Base-by-base conservation (phyloP, 2,888 invertebrate genomes). In the Lithophane ornitopus region DNA sequence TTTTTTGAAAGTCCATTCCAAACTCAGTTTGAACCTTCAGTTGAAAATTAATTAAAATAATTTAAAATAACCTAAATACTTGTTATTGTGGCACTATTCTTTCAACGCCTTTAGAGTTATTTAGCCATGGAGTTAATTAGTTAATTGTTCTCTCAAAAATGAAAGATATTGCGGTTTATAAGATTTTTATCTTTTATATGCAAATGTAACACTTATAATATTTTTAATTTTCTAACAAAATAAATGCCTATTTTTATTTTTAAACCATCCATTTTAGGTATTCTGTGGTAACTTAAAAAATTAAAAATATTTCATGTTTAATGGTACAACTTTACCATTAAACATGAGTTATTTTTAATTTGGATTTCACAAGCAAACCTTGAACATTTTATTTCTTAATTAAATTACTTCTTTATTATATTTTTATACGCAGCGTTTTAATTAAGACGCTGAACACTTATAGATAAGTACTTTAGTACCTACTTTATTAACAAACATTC, bases 91-190 rank as follows among this genome's bases (percentile, higher is more conserved):
- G 71, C 70, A 85, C 46, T 61, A 63, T 61, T 66, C 44, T 72
- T 62, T 34, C 39, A 67, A 70, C 28, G 59, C 39, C n/a, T 58
- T 82, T 14, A 28, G 1, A 71, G 49, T 54, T 54, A 77, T 73
- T 73, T 58, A 58, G 62, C 54, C 56, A 67, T 72, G 39, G 39
- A 61, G 54, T 70, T 83, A 74, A 78, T 86, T 41, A 70, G 59
- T 78, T 86, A 78, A 84, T 84, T 72, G 62, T 70, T 74, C 54
- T 65, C 16, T 44, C 16, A 41, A 56, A 78, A 80, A 73, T 77
- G 69, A 74, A 75, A 70, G n/a, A 68, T 79, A 84, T 81, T 49
- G 54, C 26, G 14, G 4, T 49, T 34, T 54, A 19, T 28, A 84
- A 54, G n/a, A 70, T 80, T 79, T 71, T 9, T 56, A 59, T 54